Conservation (phyloP, 2,888 invertebrate species). For the Aproaerema taeniolella region DNA sequence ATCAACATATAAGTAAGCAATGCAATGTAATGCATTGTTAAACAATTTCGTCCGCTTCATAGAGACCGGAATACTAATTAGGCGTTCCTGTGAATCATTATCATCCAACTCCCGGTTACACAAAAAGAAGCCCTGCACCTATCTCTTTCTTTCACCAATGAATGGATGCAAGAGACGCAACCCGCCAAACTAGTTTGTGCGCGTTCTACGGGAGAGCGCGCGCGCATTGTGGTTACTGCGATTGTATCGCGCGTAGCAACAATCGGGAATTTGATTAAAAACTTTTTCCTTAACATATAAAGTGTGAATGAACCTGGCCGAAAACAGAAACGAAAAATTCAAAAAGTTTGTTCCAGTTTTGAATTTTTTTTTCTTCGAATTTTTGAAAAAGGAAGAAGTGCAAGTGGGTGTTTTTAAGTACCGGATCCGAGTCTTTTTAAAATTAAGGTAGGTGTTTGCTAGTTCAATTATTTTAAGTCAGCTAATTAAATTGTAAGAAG, state of each 20-base stretch:
- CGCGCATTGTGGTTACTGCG: conserved; percentile 22
- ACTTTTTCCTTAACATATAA: background rate
- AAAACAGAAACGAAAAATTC: background rate
- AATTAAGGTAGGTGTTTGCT: background rate
- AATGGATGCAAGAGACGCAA: conserved; percentile 18
- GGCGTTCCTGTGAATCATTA: conserved; percentile 23
- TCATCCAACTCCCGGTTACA: conserved; percentile 17
- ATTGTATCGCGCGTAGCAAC: background rate
- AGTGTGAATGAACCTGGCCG: background rate
- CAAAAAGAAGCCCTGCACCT: conserved; percentile 10
- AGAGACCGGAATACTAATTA: conserved; percentile 14
- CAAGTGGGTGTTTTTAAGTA: background rate
- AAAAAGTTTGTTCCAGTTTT: background rate
- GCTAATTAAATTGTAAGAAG: too few relatives aligned
- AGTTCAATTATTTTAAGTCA: too few relatives aligned
- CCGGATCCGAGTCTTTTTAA: background rate
- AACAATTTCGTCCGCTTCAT: conserved; percentile 1
- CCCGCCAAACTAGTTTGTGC: conserved; percentile 29
- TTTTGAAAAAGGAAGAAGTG: background rate
- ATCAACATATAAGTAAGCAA: too few relatives aligned
- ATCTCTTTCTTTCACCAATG: conserved; percentile 16
- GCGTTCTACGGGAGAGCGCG: conserved; percentile 26
- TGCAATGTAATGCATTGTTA: too few relatives aligned
- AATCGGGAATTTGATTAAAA: background rate
- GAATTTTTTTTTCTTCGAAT: background rate